These are phyloP conservation scores for Sphenodon punctatus DNA, from an alignment of 2,797 vertebrate genomes.

Conservation along the genomic window DNA sequence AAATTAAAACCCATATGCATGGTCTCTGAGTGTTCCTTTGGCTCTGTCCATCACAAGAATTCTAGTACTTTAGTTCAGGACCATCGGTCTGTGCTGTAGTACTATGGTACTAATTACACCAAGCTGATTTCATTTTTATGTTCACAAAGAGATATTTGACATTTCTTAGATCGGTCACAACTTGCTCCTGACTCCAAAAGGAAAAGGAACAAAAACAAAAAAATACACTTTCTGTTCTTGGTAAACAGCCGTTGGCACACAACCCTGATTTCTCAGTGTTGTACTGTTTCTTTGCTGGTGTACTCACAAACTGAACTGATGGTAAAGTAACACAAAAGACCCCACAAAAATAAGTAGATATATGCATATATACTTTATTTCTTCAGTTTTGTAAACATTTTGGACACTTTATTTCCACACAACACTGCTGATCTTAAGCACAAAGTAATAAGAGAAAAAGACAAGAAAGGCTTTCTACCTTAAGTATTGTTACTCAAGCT, in stretches of 20 bases:
- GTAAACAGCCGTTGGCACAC: not conserved
- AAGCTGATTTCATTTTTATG: not conserved
- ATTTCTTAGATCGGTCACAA: constrained; percentile 30
- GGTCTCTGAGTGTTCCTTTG: too few relatives aligned
- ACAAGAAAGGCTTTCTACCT: constrained; percentile 41
- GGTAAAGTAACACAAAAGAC: not conserved
- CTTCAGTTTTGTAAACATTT: not conserved
- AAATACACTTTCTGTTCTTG: constrained; percentile 9
- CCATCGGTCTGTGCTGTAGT: not conserved
- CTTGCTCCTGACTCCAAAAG: constrained; percentile 8
- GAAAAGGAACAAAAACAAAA: constrained; percentile 16
- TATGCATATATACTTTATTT: not conserved
- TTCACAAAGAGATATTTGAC: constrained; percentile 20
- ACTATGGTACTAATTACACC: not conserved
- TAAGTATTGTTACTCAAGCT: constrained; percentile 46
- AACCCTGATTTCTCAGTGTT: not conserved
- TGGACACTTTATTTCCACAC: not conserved
- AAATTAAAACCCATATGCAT: too few relatives aligned
- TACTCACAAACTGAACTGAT: not conserved
- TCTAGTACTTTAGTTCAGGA: constrained; percentile 1
- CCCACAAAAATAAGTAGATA: not conserved
- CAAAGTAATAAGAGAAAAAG: not conserved
- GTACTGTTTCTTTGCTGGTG: not conserved
- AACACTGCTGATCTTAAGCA: not conserved
- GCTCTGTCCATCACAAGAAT: too few relatives aligned